Evolutionary conservation across 2,888 invertebrate genomes (phyloP), one percentile per base, ranked within the genome.

Genomic region (Synanthedon formicaeformis): DNA sequence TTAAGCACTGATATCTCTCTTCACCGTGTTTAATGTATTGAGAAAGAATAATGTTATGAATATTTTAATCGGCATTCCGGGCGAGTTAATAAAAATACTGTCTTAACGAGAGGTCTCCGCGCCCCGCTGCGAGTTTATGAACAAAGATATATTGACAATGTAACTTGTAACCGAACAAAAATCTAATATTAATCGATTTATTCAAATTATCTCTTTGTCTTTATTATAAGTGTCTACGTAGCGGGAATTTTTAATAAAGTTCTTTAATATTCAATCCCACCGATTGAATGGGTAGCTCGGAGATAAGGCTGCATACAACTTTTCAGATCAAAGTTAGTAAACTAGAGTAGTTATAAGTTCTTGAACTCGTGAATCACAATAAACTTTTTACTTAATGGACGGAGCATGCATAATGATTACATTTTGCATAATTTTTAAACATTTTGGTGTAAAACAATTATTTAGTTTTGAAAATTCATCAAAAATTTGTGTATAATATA

Each of bases 61-160:
- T 81, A 81, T 79, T 78, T 76, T 77, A 80, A 81, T 81, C 75
- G 70, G 71, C 71, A 82, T 84, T 81, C 79, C 75, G 73, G 70
- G 69, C 68, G 77, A 81, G 79, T 81, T 81, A 78, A 83, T 85
- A 85, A 83, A 82, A 83, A 81, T 78, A 77, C 72, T 75, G 73
- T 72, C 75, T 75, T 81, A 83, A 82, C 80, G 78, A 85, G 78
- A 71, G 69, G 64, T 67, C 64, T 60, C 64, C 64, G 67, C 69
- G 57, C 69, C 85, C 85, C 78, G 85, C 85, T 82, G 86, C 58
- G 78, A 73, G 69, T 75, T 73, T 73, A 78, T 73, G 77, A 83
- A 82, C 81, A 78, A 79, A 80, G 80, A 82, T 79, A 77, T 76
- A 83, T 82, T 68, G 75, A 69, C 69, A 65, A 64, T 67, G 67